Evolutionary conservation across 23 tunicate species (phyloP).

Genomic region (Aplidium turbinatum): DNA sequence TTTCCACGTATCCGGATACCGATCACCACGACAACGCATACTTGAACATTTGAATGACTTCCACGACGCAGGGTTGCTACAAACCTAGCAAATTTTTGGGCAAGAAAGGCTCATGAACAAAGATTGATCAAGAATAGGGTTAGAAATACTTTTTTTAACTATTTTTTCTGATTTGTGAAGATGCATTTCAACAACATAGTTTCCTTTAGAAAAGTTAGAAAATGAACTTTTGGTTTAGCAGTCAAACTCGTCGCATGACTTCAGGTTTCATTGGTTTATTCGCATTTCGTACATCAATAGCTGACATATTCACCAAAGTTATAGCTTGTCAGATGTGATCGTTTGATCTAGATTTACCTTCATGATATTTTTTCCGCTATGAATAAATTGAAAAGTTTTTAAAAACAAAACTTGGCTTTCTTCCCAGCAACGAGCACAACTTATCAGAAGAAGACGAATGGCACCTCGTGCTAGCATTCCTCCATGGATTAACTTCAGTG

Average conservation of each 20-base stretch:
- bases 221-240: neutral
- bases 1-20: neutral
- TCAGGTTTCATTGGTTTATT: too few relatives aligned
- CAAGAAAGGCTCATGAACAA: constrained; percentile 40
- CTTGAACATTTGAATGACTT: constrained; percentile 9
- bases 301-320: too few relatives aligned
- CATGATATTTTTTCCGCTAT: neutral
- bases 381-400: neutral
- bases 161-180: too few relatives aligned
- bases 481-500: constrained; percentile 26
- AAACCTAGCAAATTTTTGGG: constrained; percentile 70
- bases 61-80: constrained; percentile 53
- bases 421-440: neutral
- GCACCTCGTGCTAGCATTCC: constrained; percentile 6
- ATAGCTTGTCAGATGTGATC: too few relatives aligned
- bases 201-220: neutral
- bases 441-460: neutral
- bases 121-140: constrained; percentile 19
- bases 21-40: constrained; percentile 8
- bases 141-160: too few relatives aligned
- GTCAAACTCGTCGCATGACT: neutral
- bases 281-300: too few relatives aligned
- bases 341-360: too few relatives aligned
- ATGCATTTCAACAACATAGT: neutral
- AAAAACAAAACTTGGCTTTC: neutral